phyloP scores from a whole-genome alignment of 2,113 vertebrate genomes.

The Hydrolagus affinis region DNA sequence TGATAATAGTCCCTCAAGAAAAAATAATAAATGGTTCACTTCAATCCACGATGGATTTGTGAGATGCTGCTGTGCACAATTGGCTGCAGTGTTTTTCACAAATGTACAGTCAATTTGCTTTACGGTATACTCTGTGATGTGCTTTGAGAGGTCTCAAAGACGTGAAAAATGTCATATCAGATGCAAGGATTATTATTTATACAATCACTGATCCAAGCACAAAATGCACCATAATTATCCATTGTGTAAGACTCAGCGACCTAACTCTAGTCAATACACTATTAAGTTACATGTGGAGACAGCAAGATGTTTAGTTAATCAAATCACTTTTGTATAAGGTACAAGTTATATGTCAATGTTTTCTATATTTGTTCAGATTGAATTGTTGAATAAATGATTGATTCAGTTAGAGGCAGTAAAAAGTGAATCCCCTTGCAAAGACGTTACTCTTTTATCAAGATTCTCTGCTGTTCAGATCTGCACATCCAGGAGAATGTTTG shows the following conservation, averaged over 20 bases:
- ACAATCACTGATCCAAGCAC: neutral
- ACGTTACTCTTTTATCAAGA: neutral
- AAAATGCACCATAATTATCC: neutral
- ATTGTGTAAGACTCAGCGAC: neutral
- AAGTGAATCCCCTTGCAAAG: neutral
- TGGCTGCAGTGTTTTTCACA: too few species aligned
- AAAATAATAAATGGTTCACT: too few species aligned
- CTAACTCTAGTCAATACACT: neutral
- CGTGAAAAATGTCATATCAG: too few species aligned
- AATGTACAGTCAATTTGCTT: too few species aligned
- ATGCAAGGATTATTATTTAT: too few species aligned
- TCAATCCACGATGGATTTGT: too few species aligned
- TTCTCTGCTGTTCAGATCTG: neutral
- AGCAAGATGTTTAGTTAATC: neutral
- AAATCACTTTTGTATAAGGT: neutral
- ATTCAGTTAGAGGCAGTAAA: neutral
- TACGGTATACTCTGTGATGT: too few species aligned
- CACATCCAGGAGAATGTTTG: neutral
- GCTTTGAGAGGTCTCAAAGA: too few species aligned
- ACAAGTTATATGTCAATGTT: neutral
- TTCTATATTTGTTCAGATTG: neutral
- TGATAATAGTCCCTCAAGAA: too few species aligned
- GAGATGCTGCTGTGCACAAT: too few species aligned
- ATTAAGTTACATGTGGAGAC: neutral
- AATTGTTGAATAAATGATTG: conserved; percentile 24